Percentiles rank a stretch among this genome's conserved stretches.
These are phyloP conservation scores for Panthera leo DNA, from an alignment of 2,113 vertebrate species.

Conservation along the genomic window DNA sequence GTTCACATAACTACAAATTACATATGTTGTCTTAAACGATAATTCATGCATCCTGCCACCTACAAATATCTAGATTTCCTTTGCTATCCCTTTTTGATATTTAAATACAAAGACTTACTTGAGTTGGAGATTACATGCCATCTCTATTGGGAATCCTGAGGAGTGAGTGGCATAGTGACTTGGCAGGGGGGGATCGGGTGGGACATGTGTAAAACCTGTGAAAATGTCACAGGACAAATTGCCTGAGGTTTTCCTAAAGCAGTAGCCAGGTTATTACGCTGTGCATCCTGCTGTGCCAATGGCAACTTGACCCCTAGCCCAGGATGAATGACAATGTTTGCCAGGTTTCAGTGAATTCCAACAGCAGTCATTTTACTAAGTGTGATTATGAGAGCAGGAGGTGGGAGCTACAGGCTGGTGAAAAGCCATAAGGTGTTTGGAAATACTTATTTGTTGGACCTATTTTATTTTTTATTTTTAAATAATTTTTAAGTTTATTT, in stretches of 20 bases:
- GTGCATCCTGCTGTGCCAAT: not conserved
- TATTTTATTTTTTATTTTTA: not conserved
- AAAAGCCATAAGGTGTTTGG: not conserved
- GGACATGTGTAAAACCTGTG: constrained; percentile 30
- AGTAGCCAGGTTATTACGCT: not conserved
- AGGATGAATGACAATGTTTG: not conserved
- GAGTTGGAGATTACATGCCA: not conserved
- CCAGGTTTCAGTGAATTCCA: not conserved
- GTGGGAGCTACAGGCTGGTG: not conserved
- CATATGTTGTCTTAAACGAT: not conserved
- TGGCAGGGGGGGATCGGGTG: not conserved
- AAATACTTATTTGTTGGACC: not conserved
- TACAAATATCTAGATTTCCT: not conserved
- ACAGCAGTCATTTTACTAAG: not conserved
- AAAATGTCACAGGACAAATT: not conserved
- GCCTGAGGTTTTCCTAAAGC: not conserved
- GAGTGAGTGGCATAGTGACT: not conserved
- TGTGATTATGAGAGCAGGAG: not conserved
- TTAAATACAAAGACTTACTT: not conserved
- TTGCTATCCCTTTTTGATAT: not conserved
- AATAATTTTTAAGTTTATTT: no score
- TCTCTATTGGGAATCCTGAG: not conserved
- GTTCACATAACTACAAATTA: not conserved
- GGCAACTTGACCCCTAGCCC: not conserved
- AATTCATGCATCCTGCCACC: not conserved